Evolutionary conservation across 2,888 invertebrate genomes (phyloP).

Genomic region (Phaedon cochleariae): DNA sequence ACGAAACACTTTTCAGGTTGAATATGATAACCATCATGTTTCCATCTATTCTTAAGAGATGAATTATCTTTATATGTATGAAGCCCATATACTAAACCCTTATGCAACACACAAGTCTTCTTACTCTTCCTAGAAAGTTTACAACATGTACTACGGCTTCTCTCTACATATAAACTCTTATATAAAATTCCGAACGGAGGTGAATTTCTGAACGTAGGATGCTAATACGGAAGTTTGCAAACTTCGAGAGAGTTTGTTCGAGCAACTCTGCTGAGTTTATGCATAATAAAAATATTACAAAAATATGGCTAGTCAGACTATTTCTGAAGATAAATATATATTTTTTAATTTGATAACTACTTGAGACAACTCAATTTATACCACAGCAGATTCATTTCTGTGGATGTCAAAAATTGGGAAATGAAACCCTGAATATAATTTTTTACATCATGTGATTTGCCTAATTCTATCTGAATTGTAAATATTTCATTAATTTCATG

Average conservation of each 20-base stretch:
- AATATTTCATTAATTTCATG: background rate
- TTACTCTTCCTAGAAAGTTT: constrained; percentile 54
- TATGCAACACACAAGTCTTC: constrained; percentile 44
- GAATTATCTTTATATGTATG: no score
- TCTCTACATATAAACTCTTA: constrained; percentile 56
- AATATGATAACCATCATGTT: no score
- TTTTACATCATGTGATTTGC: background rate
- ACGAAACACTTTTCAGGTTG: no score
- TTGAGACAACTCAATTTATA: no score
- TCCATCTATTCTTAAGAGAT: no score
- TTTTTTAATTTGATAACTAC: no score
- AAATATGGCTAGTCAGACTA: background rate
- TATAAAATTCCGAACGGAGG: constrained; percentile 56
- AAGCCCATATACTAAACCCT: constrained; percentile 11
- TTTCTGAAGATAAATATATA: no score
- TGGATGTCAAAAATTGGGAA: no score
- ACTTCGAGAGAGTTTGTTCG: constrained; percentile 37
- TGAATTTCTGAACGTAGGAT: constrained; percentile 46
- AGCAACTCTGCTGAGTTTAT: background rate
- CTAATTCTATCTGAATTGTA: background rate
- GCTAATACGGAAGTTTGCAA: constrained; percentile 50
- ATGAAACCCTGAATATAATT: background rate
- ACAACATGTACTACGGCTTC: constrained; percentile 58
- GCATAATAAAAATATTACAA: background rate
- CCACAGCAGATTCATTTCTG: no score